Percentiles rank a stretch among this genome's conserved stretches.
Conservation (phyloP, 2,113 vertebrate species). For the Argyrosomus japonicus region DNA sequence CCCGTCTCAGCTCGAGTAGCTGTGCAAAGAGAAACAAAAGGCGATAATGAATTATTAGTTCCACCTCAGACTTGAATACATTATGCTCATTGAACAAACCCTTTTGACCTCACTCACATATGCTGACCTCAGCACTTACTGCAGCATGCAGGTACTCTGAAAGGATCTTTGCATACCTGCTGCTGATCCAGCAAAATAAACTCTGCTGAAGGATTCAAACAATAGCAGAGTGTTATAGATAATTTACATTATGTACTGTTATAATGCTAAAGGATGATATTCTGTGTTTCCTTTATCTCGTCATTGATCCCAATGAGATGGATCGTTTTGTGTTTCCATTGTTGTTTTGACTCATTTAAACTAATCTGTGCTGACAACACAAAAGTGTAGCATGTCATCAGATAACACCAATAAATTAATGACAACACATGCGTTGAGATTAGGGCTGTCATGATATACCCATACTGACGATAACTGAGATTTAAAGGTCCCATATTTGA, state of each 20-base stretch:
- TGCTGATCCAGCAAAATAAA: slow-evolving; percentile 56
- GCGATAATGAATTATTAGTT: slow-evolving; percentile 5
- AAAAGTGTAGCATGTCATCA: no score
- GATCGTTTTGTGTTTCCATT: no score
- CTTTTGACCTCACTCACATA: slow-evolving; percentile 32
- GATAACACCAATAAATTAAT: no score
- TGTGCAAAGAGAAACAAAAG: not conserved
- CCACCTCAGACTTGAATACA: slow-evolving; percentile 35
- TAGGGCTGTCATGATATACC: no score
- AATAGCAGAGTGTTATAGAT: slow-evolving; percentile 1
- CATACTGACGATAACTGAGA: no score
- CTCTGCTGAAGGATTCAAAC: slow-evolving; percentile 40
- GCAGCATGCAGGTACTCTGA: slow-evolving; percentile 47
- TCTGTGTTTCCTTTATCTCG: not conserved
- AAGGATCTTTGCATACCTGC: slow-evolving; percentile 22
- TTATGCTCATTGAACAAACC: slow-evolving; percentile 11
- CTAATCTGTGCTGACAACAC: no score
- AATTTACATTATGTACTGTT: not conserved
- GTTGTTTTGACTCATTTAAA: no score
- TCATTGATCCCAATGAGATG: no score
- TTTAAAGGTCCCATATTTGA: no score
- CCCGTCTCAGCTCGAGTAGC: not conserved
- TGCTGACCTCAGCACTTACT: slow-evolving; percentile 58
- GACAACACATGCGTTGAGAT: no score
- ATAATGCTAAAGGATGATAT: not conserved